Evolutionary conservation across 1,140 invertebrate species (phyloP), one percentile per base, ranked within the genome.

Genomic region (Pseudomyrmex cubaensis): DNA sequence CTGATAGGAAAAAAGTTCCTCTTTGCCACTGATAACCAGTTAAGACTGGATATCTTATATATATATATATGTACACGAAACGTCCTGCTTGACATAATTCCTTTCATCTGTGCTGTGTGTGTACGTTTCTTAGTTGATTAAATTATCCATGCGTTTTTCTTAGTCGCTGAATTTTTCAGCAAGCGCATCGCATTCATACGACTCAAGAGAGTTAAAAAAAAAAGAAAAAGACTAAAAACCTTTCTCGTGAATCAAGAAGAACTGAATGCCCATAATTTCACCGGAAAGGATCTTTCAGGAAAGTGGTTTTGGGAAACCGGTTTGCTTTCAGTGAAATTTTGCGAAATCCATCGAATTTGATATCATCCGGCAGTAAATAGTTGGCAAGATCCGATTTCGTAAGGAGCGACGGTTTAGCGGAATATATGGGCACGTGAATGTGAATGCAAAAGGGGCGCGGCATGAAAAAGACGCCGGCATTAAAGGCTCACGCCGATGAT

Each of bases 81-180:
- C 13, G 44, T 20, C 66, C 46, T 57, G 17, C 75, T 69, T 78
- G 76, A 78, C 64, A 70, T 56, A 70, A 66, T 72, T 80, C 66
- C 50, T 80, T 80, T 80, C 76, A 80, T 80, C 54, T 22, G 22
- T 66, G 35, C 50, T 76, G 75, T 35, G 35, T 35, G 35, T 35
- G 35, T 22, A 59, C 52, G n/a, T 80, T 80, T 72, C 66, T 80
- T 59, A 70, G 76, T 80, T 59, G 76, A 80, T 80, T 72, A 80
- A 70, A 80, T 80, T 80, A 80, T 80, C 76, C 76, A 59, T 72
- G 66, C 76, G 59, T 80, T 80, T 72, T 80, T 61, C 66, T 61
- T 61, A 66, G 9, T 13, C 48, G 54, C 66, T 72, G 76, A 72
- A 61, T 61, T 54, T 70, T 70, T 72, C 54, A 72, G 22, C 66